Base-by-base conservation (phyloP, 2,888 invertebrate species). In the Zele albiditarsus region DNA sequence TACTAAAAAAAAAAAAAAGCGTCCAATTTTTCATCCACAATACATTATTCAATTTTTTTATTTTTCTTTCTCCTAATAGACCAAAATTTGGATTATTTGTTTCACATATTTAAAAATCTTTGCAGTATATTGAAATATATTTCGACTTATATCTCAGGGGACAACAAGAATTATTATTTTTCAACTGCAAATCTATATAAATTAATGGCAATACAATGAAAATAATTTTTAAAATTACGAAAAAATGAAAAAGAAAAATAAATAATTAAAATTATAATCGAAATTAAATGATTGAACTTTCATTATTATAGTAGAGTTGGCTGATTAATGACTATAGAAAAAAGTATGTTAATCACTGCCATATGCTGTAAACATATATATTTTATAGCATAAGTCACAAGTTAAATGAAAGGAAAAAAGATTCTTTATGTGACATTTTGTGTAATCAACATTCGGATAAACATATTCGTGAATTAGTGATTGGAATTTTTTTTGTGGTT, bases 311-410 rank as follows among this genome's bases (percentile, higher is more conserved):
- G 53, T 72, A 46, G 69, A 72, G 23, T 68, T 73, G 60, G 46
- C 42, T 70, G 71, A 72, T 74, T 69, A 20, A 65, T 75, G 25
- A 72, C 65, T 78, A 82, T 80, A 77, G 82, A 81, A 80, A 82
- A 75, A 80, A 84, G 83, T 82, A 82, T 83, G 83, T 85, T 85
- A 84, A 84, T 85, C 88, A 88, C 87, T 88, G 87, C 88, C 88
- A 86, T 53, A 53, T 87, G 84, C 84, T 87, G 86, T 86, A 87
- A 80, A 77, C 10, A 28, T 62, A 62, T 53, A 85, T 85, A 85
- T 78, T 83, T 85, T 81, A 81, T 84, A 86, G 84, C 80, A 82
- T 83, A 85, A 82, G 77, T 83, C 76, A 81, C 79, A 80, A 74
- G 38, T 53, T 65, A 10, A 57, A 23, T 20, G 53, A 67, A 72